Percentiles rank a stretch among this genome's conserved stretches.
phyloP scores from a whole-genome alignment of 2,797 vertebrate species.

The Sebastes matsubarae region DNA sequence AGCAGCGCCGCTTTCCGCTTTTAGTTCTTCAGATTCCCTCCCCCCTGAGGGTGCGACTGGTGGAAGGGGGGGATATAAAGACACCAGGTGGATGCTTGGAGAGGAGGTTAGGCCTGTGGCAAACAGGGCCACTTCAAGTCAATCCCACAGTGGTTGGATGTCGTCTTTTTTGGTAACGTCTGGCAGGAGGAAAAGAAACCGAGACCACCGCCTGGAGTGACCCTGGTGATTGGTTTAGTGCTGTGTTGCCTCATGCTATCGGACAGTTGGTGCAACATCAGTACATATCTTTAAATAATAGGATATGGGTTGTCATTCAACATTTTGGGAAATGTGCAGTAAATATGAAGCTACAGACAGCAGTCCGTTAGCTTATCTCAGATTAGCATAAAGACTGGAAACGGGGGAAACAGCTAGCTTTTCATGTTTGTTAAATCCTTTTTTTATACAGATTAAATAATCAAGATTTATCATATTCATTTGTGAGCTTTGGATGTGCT shows the following conservation, averaged over 20 bases:
- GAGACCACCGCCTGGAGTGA: slow-evolving; percentile 21
- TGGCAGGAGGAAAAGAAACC: slow-evolving; percentile 20
- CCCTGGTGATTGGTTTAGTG: not conserved
- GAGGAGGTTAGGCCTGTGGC: slow-evolving; percentile 48
- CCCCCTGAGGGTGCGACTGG: slow-evolving; percentile 55
- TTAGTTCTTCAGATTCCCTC: slow-evolving; percentile 56
- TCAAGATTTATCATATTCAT: not conserved
- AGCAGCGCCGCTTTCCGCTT: slow-evolving; percentile 67
- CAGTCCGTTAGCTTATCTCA: not conserved
- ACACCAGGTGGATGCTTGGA: slow-evolving; percentile 71
- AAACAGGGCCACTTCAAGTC: slow-evolving; percentile 46
- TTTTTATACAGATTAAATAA: not conserved
- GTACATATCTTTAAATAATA: not conserved
- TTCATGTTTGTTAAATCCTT: not conserved
- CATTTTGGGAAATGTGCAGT: not conserved
- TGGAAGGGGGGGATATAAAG: slow-evolving; percentile 51
- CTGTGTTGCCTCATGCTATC: not conserved
- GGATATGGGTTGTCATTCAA: not conserved
- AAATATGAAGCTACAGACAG: not conserved
- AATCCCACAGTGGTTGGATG: slow-evolving; percentile 4
- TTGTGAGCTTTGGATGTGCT: not conserved
- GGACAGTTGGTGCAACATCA: not conserved
- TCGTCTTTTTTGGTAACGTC: slow-evolving; percentile 24
- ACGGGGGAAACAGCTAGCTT: not conserved
- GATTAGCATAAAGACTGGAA: not conserved